Percentiles rank a stretch among this genome's conserved stretches.
phyloP scores from a whole-genome alignment of 2,888 invertebrate species.

The Rhyacophila evoluta region DNA sequence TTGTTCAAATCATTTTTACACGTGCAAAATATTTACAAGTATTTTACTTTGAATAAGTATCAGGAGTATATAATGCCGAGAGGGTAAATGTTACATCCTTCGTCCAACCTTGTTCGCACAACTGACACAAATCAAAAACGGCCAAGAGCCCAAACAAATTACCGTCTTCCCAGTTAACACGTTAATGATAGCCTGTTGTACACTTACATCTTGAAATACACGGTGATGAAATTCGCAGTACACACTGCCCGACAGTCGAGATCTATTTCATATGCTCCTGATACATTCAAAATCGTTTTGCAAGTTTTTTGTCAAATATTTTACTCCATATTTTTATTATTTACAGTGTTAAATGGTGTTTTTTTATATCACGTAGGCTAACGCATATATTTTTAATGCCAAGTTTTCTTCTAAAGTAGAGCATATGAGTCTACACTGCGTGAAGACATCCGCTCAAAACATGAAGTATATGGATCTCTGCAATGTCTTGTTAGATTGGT shows the following conservation, averaged over 20 bases:
- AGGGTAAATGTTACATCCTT: slow-evolving; percentile 28
- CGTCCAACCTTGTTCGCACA: slow-evolving; percentile 19
- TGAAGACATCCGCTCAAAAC: too few species aligned
- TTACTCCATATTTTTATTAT: too few species aligned
- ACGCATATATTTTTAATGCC: too few species aligned
- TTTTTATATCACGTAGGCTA: too few species aligned
- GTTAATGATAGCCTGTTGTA: slow-evolving; percentile 46
- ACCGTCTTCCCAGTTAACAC: slow-evolving; percentile 43
- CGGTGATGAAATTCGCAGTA: neutral
- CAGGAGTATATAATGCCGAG: slow-evolving; percentile 17
- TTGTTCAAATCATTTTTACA: neutral
- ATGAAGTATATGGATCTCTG: too few species aligned
- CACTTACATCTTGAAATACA: neutral
- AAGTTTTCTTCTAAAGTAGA: too few species aligned
- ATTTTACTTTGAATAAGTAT: neutral
- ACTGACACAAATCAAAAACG: slow-evolving; percentile 40
- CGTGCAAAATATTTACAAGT: neutral
- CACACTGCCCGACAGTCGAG: too few species aligned
- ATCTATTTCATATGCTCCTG: neutral
- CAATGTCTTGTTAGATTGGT: too few species aligned
- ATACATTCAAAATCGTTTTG: neutral
- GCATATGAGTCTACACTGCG: too few species aligned
- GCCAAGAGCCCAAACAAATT: slow-evolving; percentile 30
- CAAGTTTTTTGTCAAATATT: too few species aligned
- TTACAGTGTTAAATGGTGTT: too few species aligned